phyloP scores from a whole-genome alignment of 2,797 vertebrate species.

The Aulostomus chinensis region DNA sequence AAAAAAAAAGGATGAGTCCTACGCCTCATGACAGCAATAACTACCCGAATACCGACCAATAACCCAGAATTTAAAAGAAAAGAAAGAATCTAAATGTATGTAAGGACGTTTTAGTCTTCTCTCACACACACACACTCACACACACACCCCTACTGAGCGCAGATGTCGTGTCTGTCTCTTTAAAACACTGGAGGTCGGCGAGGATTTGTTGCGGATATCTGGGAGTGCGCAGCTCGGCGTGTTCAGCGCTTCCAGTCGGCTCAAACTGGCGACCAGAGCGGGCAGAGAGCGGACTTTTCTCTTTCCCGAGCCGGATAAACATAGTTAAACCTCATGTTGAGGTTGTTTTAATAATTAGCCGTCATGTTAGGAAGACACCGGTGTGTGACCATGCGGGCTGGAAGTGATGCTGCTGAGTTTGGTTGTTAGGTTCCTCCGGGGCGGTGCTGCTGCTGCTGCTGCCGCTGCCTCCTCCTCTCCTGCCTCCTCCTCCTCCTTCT shows the following conservation, averaged over 20 bases:
- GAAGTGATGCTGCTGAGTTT: constrained; percentile 65
- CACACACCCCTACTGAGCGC: background rate
- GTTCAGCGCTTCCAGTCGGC: constrained; percentile 29
- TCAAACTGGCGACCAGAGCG: constrained; percentile 29
- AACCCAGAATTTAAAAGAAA: too few relatives aligned
- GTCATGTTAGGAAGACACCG: background rate
- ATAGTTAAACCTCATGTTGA: constrained; percentile 12
- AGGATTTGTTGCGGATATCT: constrained; percentile 58
- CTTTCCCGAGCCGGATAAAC: constrained; percentile 31
- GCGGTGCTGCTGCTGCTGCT: constrained; percentile 37
- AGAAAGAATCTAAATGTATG: too few relatives aligned
- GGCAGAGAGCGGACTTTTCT: constrained; percentile 3
- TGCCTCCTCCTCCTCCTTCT: background rate
- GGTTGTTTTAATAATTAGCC: too few relatives aligned
- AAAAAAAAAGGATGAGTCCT: too few relatives aligned
- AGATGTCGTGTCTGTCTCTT: constrained; percentile 66
- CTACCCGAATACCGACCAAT: too few relatives aligned
- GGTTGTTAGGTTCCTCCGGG: constrained; percentile 49
- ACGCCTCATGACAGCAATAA: too few relatives aligned
- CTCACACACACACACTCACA: background rate
- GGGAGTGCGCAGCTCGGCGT: constrained; percentile 21
- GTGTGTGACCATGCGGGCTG: constrained; percentile 34
- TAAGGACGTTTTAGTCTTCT: too few relatives aligned
- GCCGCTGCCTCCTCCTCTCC: background rate
- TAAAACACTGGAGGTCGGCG: constrained; percentile 63